Evolutionary conservation across 2,113 vertebrate species (phyloP).

Genomic region (Collichthys lucidus): DNA sequence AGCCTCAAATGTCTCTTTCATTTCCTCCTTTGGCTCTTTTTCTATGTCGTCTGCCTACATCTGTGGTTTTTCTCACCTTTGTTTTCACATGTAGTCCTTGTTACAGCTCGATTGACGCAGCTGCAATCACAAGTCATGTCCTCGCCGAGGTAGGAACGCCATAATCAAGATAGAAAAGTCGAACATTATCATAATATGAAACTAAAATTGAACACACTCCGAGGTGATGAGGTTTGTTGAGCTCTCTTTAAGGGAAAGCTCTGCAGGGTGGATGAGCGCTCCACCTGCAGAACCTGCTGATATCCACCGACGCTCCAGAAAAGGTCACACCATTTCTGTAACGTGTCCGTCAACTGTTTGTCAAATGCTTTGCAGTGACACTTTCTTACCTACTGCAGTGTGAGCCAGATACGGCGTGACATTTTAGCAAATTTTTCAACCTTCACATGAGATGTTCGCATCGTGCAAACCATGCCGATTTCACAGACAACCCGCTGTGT

Average conservation of each 20-base stretch:
- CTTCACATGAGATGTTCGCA: constrained; percentile 9
- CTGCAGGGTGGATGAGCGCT: constrained; percentile 9
- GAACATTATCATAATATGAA: constrained; percentile 13
- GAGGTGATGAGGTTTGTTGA: background rate
- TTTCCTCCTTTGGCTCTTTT: background rate
- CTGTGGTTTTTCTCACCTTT: background rate
- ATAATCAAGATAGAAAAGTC: constrained; percentile 28
- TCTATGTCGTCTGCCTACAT: background rate
- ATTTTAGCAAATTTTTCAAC: constrained; percentile 60
- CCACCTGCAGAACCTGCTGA: constrained; percentile 61
- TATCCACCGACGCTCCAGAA: constrained; percentile 49
- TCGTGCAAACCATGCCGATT: background rate
- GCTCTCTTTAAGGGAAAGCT: background rate
- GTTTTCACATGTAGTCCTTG: constrained; percentile 14
- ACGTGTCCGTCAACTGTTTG: constrained; percentile 49
- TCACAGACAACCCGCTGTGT: constrained; percentile 13
- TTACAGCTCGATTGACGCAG: constrained; percentile 15
- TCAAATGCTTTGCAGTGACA: constrained; percentile 54
- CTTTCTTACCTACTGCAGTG: constrained; percentile 39
- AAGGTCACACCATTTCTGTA: constrained; percentile 59
- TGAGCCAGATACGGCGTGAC: constrained; percentile 61
- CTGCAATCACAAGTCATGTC: constrained; percentile 23
- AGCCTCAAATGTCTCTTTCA: constrained; percentile 9
- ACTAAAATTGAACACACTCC: constrained; percentile 1
- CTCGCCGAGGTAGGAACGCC: constrained; percentile 7